Evolutionary conservation across 2,888 invertebrate genomes (phyloP).

Genomic region (Chrysopilus asiliformis): DNA sequence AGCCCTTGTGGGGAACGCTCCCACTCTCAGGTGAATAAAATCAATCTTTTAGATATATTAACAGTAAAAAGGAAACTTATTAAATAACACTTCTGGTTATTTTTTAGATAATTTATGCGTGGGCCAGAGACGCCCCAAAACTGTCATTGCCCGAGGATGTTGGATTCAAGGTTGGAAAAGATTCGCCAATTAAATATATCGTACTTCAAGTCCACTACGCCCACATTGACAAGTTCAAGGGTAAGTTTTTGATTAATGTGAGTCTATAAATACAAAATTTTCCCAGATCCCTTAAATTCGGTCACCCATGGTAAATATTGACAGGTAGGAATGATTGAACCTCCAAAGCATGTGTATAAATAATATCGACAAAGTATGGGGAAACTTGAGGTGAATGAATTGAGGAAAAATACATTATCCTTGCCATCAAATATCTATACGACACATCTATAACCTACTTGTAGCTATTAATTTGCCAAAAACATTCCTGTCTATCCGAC

Average conservation of each 20-base stretch:
- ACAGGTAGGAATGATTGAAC: too few species aligned
- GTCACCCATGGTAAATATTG: too few species aligned
- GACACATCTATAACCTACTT: too few species aligned
- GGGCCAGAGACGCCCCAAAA: slow-evolving; percentile 84
- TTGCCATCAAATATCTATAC: too few species aligned
- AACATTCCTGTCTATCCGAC: too few species aligned
- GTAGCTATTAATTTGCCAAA: too few species aligned
- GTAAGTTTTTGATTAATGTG: slow-evolving; percentile 38
- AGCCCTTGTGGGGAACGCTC: slow-evolving; percentile 65
- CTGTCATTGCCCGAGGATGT: slow-evolving; percentile 71
- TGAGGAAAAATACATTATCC: too few species aligned
- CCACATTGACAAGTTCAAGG: slow-evolving; percentile 44
- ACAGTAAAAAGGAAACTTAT: neutral
- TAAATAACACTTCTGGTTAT: slow-evolving; percentile 1
- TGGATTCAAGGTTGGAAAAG: slow-evolving; percentile 81
- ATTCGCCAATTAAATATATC: slow-evolving; percentile 71
- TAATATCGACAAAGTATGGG: too few species aligned
- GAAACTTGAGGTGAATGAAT: too few species aligned
- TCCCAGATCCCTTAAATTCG: too few species aligned
- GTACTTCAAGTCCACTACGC: slow-evolving; percentile 91
- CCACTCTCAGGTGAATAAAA: slow-evolving; percentile 37
- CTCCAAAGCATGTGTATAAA: too few species aligned
- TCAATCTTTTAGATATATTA: neutral
- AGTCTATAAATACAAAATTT: too few species aligned
- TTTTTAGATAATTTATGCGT: slow-evolving; percentile 75